Evolutionary conservation across 2,888 invertebrate genomes (phyloP).

Genomic region (Agrotis exclamationis): DNA sequence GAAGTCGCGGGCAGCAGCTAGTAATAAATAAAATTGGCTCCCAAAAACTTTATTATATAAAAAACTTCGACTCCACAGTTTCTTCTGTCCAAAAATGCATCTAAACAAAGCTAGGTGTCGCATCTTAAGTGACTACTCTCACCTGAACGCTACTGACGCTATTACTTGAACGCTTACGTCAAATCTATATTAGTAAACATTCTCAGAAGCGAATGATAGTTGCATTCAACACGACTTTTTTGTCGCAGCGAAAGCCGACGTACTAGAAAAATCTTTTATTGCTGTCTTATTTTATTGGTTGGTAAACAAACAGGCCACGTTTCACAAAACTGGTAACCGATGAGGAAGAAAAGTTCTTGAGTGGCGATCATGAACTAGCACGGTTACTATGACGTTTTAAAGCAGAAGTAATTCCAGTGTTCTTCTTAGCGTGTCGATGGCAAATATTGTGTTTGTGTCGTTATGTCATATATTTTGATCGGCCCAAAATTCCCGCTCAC

Average conservation of each 20-base stretch:
- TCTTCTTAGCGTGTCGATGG: too few species aligned
- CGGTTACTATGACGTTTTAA: too few species aligned
- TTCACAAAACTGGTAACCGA: too few species aligned
- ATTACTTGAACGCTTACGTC: conserved; percentile 62
- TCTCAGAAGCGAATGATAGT: conserved; percentile 56
- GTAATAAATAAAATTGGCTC: too few species aligned
- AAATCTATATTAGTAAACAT: conserved; percentile 62
- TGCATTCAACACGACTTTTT: conserved; percentile 49
- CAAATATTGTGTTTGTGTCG: too few species aligned
- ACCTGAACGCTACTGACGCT: conserved; percentile 61
- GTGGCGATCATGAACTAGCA: too few species aligned
- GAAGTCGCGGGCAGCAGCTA: too few species aligned
- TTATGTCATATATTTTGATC: too few species aligned
- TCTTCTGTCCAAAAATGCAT: conserved; percentile 77
- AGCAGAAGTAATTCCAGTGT: too few species aligned
- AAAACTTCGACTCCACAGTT: conserved; percentile 64
- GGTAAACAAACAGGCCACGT: background rate
- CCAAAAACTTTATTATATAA: background rate
- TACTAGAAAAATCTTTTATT: conserved; percentile 1
- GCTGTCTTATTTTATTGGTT: conserved; percentile 5
- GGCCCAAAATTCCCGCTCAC: too few species aligned
- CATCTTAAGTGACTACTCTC: conserved; percentile 80
- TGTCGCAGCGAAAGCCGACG: conserved; percentile 48
- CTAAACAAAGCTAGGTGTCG: conserved; percentile 81
- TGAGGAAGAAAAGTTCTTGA: too few species aligned